A percentile compares a stretch with the other conserved stretches of the same genome.
Conservation (phyloP, 2,113 vertebrate species). For the Zosterops japonicus region DNA sequence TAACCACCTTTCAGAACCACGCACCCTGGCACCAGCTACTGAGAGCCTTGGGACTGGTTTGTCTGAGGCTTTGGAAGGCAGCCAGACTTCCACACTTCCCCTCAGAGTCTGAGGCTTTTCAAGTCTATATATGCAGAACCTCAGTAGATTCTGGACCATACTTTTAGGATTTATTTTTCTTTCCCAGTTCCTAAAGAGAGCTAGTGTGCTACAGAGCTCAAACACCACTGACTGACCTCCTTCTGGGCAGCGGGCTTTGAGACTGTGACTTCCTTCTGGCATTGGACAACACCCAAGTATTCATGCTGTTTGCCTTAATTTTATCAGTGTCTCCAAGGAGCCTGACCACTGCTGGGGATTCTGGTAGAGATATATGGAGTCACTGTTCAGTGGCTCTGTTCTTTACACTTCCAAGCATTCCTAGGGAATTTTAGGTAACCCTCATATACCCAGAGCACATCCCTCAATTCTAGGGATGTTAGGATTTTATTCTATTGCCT, state of each 20-base stretch:
- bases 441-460: not conserved
- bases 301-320: conserved; percentile 19
- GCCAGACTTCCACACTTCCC: conserved; percentile 16
- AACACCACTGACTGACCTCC: conserved; percentile 14
- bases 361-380: not conserved
- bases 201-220: conserved; percentile 33
- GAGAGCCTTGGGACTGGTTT: conserved; percentile 1
- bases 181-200: conserved; percentile 38
- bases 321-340: conserved; percentile 40
- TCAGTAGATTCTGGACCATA: not conserved
- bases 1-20: not conserved
- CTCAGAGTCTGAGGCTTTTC: not conserved
- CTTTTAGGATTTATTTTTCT: conserved; percentile 48
- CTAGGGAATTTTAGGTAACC: not conserved
- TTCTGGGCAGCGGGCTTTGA: not conserved
- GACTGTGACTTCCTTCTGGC: conserved; percentile 49
- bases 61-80: conserved; percentile 30
- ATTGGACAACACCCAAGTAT: conserved; percentile 44
- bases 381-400: not conserved
- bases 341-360: not conserved
- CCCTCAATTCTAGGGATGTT: not conserved
- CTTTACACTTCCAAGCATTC: not conserved
- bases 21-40: not conserved
- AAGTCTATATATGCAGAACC: not conserved
- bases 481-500: not conserved